A percentile compares a stretch with the other conserved stretches of the same genome.
Evolutionary conservation across 2,113 vertebrate genomes (phyloP).

Genomic region (Ahaetulla prasina): DNA sequence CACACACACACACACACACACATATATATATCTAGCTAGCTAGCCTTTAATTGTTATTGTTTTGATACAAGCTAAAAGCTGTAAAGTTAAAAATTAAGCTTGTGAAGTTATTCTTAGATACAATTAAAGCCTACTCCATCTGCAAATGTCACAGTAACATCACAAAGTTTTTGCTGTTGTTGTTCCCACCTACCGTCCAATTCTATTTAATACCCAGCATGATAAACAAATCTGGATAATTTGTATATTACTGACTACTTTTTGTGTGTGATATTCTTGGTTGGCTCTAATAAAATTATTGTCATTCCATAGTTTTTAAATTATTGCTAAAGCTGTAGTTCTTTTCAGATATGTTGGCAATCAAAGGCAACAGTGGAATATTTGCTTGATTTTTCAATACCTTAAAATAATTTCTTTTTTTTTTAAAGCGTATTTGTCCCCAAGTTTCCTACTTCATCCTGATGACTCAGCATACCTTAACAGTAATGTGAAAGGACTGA

Average conservation of each 20-base stretch:
- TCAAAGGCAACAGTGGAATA: neutral
- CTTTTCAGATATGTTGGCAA: neutral
- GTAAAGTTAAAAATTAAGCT: neutral
- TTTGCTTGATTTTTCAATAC: neutral
- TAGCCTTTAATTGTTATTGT: neutral
- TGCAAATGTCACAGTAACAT: neutral
- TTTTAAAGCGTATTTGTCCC: neutral
- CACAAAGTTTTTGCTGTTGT: neutral
- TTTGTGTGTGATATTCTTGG: neutral
- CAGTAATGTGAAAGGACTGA: neutral
- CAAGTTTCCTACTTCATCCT: neutral
- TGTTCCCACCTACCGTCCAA: neutral
- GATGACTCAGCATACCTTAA: neutral
- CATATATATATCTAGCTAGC: too few relatives aligned
- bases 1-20: too few relatives aligned
- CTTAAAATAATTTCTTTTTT: neutral
- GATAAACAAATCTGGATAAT: neutral
- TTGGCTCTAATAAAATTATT: neutral
- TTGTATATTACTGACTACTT: neutral
- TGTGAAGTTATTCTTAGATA: neutral
- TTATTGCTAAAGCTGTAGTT: neutral
- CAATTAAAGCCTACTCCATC: neutral
- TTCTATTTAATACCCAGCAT: neutral
- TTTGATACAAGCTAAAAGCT: neutral
- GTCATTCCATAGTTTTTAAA: neutral